A percentile compares a stretch with the other conserved stretches of the same genome.
Conservation (phyloP, 2,888 invertebrate species). For the Drymonia ruficornis region DNA sequence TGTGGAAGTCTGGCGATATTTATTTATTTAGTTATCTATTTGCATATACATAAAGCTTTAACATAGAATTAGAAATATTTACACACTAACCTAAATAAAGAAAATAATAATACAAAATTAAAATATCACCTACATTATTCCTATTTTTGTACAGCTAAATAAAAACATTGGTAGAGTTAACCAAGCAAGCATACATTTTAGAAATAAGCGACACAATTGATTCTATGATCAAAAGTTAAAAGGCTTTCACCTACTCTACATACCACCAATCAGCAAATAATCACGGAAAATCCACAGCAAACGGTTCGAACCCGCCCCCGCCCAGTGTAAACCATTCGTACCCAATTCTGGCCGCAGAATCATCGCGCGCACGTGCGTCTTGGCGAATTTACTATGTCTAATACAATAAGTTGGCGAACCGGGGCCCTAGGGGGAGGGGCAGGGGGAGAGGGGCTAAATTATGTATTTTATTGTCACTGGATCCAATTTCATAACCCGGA, state of each 20-base stretch:
- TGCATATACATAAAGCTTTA: too few relatives aligned
- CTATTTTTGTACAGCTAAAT: too few relatives aligned
- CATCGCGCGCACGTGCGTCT: slow-evolving; percentile 69
- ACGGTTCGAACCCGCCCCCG: slow-evolving; percentile 10
- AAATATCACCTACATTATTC: too few relatives aligned
- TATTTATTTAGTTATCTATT: too few relatives aligned
- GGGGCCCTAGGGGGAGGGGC: slow-evolving; percentile 28
- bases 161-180: too few relatives aligned
- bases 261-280: not conserved
- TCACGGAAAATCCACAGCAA: not conserved
- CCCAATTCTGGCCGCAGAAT: slow-evolving; percentile 55
- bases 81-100: too few relatives aligned
- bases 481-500: slow-evolving; percentile 75
- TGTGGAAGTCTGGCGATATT: too few relatives aligned
- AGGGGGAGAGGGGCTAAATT: slow-evolving; percentile 63
- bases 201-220: too few relatives aligned
- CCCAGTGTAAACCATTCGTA: slow-evolving; percentile 47
- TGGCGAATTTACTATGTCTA: slow-evolving; percentile 72
- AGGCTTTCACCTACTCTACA: not conserved
- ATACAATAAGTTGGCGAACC: slow-evolving; percentile 70
- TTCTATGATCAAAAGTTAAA: not conserved
- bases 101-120: too few relatives aligned
- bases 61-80: too few relatives aligned
- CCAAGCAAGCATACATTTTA: too few relatives aligned
- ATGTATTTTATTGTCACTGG: slow-evolving; percentile 75